Evolutionary conservation across 2,888 invertebrate genomes (phyloP).

Genomic region (Eupithecia subumbrata): DNA sequence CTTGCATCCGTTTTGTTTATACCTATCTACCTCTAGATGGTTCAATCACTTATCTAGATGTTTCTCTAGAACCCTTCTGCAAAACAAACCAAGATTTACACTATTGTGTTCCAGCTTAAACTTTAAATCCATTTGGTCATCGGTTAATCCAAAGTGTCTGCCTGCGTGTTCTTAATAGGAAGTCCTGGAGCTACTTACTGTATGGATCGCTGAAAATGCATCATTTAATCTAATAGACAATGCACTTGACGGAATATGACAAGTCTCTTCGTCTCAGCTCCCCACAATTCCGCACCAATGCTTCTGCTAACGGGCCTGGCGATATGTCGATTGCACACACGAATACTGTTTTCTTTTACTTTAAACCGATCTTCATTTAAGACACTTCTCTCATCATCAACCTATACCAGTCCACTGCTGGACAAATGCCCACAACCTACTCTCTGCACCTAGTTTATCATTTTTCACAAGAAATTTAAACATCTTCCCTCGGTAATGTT

Average conservation of each 20-base stretch:
- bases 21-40: background rate
- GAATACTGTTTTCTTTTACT: background rate
- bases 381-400: too few species aligned
- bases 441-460: background rate
- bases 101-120: background rate
- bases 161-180: background rate
- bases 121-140: background rate
- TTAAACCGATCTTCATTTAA: background rate
- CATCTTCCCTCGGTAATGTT: background rate
- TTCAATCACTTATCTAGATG: background rate
- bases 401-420: too few species aligned
- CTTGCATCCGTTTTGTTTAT: background rate
- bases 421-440: background rate
- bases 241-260: conserved; percentile 5
- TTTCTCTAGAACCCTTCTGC: background rate
- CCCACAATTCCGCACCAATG: conserved; percentile 52
- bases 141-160: background rate
- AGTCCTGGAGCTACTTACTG: background rate
- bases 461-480: background rate
- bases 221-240: background rate
- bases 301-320: conserved; percentile 45
- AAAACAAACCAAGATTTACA: background rate
- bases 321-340: background rate
- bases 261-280: conserved; percentile 10
- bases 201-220: background rate